phyloP scores from a whole-genome alignment of 2,888 invertebrate species.

The Rotaria sp. region DNA sequence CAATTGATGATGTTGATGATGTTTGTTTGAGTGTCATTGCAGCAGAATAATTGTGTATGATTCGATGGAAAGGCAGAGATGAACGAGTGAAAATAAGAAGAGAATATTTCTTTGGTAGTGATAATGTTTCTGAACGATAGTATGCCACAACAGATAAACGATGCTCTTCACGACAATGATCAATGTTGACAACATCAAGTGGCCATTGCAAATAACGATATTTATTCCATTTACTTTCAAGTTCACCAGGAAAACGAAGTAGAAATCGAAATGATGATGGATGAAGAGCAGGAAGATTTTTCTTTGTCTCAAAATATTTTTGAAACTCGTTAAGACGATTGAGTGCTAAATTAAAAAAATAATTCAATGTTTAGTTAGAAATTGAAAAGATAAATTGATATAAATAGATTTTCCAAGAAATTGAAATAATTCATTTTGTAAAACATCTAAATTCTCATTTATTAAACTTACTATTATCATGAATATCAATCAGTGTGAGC shows the following conservation, averaged over 20 bases:
- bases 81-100: neutral
- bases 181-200: neutral
- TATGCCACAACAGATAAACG: neutral
- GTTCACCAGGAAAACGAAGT: neutral
- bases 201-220: neutral
- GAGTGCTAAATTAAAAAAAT: neutral
- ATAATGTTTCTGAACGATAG: neutral
- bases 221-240: neutral
- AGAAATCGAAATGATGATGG: conserved; percentile 9
- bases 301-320: neutral
- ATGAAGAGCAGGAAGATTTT: neutral
- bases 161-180: neutral
- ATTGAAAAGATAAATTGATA: too few species aligned
- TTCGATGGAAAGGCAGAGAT: neutral
- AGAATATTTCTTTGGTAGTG: neutral
- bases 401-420: too few species aligned
- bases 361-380: neutral
- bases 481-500: neutral
- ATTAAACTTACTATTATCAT: neutral
- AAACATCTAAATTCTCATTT: neutral
- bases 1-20: neutral
- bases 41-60: neutral
- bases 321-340: neutral
- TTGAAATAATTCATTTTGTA: too few species aligned
- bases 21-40: neutral